Evolutionary conservation across 2,797 vertebrate genomes (phyloP).

Genomic region (Craterocephalus amniculus): DNA sequence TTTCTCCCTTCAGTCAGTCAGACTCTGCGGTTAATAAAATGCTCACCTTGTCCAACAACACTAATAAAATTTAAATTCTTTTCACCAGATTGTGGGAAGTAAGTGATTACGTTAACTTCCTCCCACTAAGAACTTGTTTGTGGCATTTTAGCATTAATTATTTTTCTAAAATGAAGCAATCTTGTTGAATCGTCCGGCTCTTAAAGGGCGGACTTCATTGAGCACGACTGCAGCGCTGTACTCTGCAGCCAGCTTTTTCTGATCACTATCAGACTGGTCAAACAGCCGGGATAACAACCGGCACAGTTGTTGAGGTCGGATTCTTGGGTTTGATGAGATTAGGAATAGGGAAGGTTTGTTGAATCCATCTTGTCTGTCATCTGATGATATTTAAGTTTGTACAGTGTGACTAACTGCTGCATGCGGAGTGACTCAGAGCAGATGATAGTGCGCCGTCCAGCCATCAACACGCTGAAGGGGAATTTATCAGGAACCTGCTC

Average conservation of each 20-base stretch:
- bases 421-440: conserved; percentile 57
- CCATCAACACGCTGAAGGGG: conserved; percentile 59
- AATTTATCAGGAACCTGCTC: conserved; percentile 44
- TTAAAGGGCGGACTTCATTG: conserved; percentile 1
- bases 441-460: conserved; percentile 35
- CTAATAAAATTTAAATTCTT: not conserved
- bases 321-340: conserved; percentile 34
- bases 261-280: conserved; percentile 41
- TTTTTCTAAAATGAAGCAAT: not conserved
- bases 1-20: not conserved
- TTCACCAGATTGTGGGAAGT: not conserved
- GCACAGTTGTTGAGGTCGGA: conserved; percentile 20
- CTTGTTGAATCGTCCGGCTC: not conserved
- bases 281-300: conserved; percentile 34
- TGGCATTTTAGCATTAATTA: not conserved
- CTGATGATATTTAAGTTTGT: conserved; percentile 41
- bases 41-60: not conserved
- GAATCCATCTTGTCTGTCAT: conserved; percentile 20
- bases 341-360: conserved; percentile 11
- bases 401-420: conserved; percentile 50
- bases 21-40: not conserved
- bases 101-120: not conserved
- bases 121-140: not conserved
- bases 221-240: not conserved
- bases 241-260: conserved; percentile 24